Base-by-base conservation (phyloP, 2,113 vertebrate species). In the Oxyruncus cristatus region DNA sequence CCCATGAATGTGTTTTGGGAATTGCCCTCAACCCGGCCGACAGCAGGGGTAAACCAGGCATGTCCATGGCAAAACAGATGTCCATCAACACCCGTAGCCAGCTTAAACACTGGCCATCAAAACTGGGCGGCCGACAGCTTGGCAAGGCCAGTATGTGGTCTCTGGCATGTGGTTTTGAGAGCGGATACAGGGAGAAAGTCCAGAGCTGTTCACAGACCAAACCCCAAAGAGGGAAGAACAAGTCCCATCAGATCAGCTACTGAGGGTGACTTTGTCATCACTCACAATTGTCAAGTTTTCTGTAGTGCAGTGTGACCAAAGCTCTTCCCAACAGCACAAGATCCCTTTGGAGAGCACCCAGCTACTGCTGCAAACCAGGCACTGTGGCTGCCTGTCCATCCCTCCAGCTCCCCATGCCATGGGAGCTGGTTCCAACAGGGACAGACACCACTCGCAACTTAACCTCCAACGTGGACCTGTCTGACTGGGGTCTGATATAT, bases 361-460 rank as follows among this genome's bases (percentile, higher is more conserved):
- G 24, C n/a, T 59, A 53, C 53, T 53, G 26, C 70, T 61, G 44
- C n/a, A 41, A 58, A 4, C 8, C 28, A 22, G 46, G 28, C 7
- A 8, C 1, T 5, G 55, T 26, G 65, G 16, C 46, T 63, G 55
- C 9, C 33, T 14, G 4, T 41, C 59, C 5, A 0, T 17, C 42
- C 39, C 30, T 59, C 28, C 35, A 47, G 41, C 44, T 27, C 26
- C 50, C 35, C 15, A 2, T 1, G 7, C 24, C 55, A 21, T 1
- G 0, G 53, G n/a, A 65, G 20, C 49, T 52, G 58, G 27, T 88
- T 44, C 59, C 56, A 41, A 14, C n/a, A 81, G 35, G 1, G 10
- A 85, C 13, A 4, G 88, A 49, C 20, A 8, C n/a, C 26, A 5
- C 47, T 65, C 3, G 0, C 0, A 8, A 6, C 19, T 39, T 20